Conservation (phyloP, 2,113 vertebrate species). For the Mormyrus iriodes region DNA sequence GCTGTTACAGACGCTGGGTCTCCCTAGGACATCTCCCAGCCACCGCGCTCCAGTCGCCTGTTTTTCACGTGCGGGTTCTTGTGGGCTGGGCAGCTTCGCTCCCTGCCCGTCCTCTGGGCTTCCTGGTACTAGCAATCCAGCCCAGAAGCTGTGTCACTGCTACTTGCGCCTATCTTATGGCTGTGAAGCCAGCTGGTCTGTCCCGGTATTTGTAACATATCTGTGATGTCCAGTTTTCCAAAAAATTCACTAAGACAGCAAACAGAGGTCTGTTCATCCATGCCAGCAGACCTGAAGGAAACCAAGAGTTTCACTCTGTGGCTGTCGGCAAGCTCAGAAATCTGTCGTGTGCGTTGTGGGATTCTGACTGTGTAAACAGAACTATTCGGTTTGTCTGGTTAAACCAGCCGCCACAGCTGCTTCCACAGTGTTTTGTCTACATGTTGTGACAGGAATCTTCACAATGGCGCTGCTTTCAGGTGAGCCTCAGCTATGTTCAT, state of each 20-base stretch:
- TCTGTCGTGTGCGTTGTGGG: background rate
- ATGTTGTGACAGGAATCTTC: background rate
- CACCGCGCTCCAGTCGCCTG: background rate
- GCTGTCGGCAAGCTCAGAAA: background rate
- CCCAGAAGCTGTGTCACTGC: background rate
- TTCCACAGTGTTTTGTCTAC: background rate
- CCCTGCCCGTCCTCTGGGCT: background rate
- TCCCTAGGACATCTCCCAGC: background rate
- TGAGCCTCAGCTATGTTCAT: background rate
- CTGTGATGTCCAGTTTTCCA: background rate
- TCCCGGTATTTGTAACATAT: background rate
- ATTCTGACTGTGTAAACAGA: background rate
- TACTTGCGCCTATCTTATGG: background rate
- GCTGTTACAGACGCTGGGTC: background rate
- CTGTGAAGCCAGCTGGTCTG: background rate
- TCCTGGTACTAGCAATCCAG: background rate
- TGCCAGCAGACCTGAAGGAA: background rate
- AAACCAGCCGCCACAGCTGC: background rate
- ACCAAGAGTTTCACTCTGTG: background rate
- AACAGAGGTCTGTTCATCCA: background rate
- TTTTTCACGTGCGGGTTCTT: background rate
- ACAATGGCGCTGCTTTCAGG: background rate
- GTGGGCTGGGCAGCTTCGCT: background rate
- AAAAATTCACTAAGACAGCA: background rate
- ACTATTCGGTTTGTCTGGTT: background rate